These are phyloP conservation scores for Aurelia sp. DNA, from an alignment of 30 jellyfish, hydroid and myxozoan genomes.

Conservation along the genomic window DNA sequence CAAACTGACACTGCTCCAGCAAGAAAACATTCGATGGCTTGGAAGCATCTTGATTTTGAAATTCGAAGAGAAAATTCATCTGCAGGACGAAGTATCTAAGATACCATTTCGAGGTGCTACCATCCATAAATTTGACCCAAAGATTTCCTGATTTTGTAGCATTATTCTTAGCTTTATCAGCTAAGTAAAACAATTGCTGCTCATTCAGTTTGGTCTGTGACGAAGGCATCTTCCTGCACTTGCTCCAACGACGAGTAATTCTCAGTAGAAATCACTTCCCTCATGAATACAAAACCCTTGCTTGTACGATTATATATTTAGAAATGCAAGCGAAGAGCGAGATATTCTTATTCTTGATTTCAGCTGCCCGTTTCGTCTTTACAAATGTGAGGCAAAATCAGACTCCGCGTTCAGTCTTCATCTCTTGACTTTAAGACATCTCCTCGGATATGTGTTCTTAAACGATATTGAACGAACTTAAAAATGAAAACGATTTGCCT, in stretches of 20 bases:
- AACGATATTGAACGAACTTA: background rate
- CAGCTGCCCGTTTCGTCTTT: conserved; percentile 59
- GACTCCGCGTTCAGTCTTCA: background rate
- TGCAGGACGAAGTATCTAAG: conserved; percentile 61
- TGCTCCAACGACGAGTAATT: background rate
- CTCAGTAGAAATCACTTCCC: background rate
- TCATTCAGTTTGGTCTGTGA: conserved; percentile 39
- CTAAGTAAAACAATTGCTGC: conserved; percentile 54
- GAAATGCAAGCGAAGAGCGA: conserved; percentile 17
- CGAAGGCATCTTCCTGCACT: conserved; percentile 48
- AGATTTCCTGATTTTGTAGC: conserved; percentile 65
- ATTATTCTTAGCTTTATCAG: conserved; percentile 66
- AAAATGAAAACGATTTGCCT: conserved; percentile 6
- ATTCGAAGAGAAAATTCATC: conserved; percentile 68
- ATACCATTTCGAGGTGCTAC: conserved; percentile 60
- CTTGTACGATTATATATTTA: background rate
- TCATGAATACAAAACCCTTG: background rate
- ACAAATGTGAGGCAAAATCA: conserved; percentile 18
- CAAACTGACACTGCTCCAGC: conserved; percentile 73
- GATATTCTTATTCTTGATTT: conserved; percentile 18
- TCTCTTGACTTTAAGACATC: background rate
- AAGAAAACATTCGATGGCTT: conserved; percentile 48
- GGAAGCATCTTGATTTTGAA: conserved; percentile 50
- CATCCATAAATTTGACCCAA: conserved; percentile 49
- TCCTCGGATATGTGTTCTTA: background rate